Evolutionary conservation across 2,113 vertebrate genomes (phyloP), one percentile per base, ranked within the genome.

Genomic region (Meriones unguiculatus): DNA sequence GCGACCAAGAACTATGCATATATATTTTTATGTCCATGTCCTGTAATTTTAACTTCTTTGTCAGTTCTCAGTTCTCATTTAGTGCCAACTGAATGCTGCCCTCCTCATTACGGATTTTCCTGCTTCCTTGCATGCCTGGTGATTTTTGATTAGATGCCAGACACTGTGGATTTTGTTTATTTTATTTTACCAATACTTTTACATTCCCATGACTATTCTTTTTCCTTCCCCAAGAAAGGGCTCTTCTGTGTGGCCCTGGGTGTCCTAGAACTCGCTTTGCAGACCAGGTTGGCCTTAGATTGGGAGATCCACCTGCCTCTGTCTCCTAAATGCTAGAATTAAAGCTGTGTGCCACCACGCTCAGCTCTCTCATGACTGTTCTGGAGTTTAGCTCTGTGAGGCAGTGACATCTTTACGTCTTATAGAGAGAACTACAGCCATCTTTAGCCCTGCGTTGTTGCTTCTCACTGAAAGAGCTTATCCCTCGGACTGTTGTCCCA

Each of bases 121-220:
- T 67, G 25, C 11, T 81, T 96, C 32, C 81, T 89, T 76, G 35
- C 7, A 89, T 25, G 9, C 0, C 46, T 65, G 32, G 17, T 46
- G 91, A 82, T 65, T 89, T 89, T 70, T 91, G 2, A 90, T 54
- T 67, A 41, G 41, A 92, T 82, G 46, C 9, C 24, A 89, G 88
- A 77, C 18, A 95, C 5, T 73, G 75, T 41, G 46, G 54, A 41
- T 70, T 91, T 93, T 41, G 59, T 57, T 89, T 65, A 46, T 50
- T 57, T 89, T 65, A 46, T 50, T 75, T 30, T 80, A 73, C 81
- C 12, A 59, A 38, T 73, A 76, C 78, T 93, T 87, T 70, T 54
- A 32, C 80, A 67, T 73, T 81, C 38, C 30, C 65, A 38, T 15
- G n/a, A 59, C 15, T 96, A 38, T 75, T 46, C 28, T 69, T 93